Conservation (phyloP, 2,888 invertebrate genomes). For the Troilus luridus region DNA sequence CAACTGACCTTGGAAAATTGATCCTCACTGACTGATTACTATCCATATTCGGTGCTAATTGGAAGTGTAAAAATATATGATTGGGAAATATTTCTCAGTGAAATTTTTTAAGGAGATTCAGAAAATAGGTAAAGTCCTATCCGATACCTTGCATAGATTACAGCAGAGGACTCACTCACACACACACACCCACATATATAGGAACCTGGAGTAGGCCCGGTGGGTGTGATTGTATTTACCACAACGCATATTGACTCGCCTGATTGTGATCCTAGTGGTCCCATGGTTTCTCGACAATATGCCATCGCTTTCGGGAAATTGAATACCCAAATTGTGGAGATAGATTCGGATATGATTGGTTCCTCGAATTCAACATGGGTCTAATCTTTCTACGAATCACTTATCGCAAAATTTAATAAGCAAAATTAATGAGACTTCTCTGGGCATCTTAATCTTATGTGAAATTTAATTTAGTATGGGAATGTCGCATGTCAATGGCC, state of each 20-base stretch:
- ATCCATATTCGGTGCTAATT: too few relatives aligned
- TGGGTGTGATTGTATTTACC: not conserved
- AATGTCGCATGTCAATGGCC: too few relatives aligned
- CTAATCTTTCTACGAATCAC: too few relatives aligned
- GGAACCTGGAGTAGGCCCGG: not conserved
- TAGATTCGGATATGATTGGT: not conserved
- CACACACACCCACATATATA: not conserved
- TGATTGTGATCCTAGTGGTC: not conserved
- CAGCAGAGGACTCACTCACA: not conserved
- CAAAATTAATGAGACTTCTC: too few relatives aligned
- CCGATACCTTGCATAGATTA: not conserved
- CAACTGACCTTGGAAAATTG: too few relatives aligned
- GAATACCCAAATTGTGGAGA: not conserved
- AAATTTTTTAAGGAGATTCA: not conserved
- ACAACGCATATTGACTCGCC: not conserved
- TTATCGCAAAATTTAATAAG: too few relatives aligned
- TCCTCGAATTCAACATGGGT: not conserved
- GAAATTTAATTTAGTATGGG: too few relatives aligned
- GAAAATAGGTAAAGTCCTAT: not conserved
- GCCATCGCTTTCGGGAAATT: not conserved
- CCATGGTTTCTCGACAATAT: not conserved
- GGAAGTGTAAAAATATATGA: not conserved
- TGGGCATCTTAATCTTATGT: too few relatives aligned
- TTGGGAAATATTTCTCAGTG: not conserved
- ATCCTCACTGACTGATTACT: too few relatives aligned